Conservation (phyloP, 2,888 invertebrate genomes). For the Chrysolina haemoptera region DNA sequence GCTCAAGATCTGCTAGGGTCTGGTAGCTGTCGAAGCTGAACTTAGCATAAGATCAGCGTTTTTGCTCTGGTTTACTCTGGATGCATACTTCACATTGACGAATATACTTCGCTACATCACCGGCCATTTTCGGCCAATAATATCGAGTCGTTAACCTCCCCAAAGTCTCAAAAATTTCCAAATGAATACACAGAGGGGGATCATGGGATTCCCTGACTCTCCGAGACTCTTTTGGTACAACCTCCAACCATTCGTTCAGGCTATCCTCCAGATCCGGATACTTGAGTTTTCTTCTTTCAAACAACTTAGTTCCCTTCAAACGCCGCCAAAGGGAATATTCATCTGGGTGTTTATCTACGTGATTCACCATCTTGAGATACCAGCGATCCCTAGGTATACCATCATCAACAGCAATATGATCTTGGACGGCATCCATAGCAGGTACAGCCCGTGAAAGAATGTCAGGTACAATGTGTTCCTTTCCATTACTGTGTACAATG, state of each 20-base stretch:
- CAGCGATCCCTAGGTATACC: background rate
- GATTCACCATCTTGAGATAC: background rate
- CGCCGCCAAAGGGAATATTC: conserved; percentile 14
- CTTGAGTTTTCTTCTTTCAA: background rate
- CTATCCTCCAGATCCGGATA: too few relatives aligned
- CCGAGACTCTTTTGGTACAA: too few relatives aligned
- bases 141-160: too few relatives aligned
- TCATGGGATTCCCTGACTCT: too few relatives aligned
- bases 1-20: conserved; percentile 45
- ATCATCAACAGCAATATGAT: background rate
- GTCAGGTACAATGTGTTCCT: conserved; percentile 46
- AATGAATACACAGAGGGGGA: too few relatives aligned
- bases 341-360: background rate
- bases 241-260: too few relatives aligned
- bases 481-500: conserved; percentile 36
- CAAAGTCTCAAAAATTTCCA: conserved; percentile 27
- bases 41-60: too few relatives aligned
- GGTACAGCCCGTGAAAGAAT: conserved; percentile 40
- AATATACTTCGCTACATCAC: conserved; percentile 20
- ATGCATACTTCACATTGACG: background rate
- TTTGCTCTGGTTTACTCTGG: too few relatives aligned
- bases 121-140: too few relatives aligned
- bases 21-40: conserved; percentile 7
- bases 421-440: background rate
- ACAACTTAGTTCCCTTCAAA: background rate